Evolutionary conservation across 2,113 vertebrate species (phyloP).

Genomic region (Laterallus jamaicensis): DNA sequence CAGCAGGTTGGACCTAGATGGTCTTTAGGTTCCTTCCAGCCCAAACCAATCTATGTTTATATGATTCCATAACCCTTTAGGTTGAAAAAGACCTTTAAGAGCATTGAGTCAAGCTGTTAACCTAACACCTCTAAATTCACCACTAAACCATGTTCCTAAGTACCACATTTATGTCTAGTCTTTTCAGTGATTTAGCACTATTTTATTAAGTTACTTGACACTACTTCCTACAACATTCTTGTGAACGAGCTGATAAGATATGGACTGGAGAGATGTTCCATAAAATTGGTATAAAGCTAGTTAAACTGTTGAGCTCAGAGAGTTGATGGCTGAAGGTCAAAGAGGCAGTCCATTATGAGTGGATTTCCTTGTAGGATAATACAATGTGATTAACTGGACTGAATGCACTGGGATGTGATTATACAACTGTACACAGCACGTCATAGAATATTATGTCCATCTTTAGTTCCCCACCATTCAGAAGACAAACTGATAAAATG

Average conservation of each 20-base stretch:
- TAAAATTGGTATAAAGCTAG: background rate
- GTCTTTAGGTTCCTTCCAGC: too few relatives aligned
- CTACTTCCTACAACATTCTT: background rate
- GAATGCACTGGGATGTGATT: background rate
- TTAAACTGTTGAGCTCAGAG: background rate
- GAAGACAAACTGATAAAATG: background rate
- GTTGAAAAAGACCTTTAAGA: too few relatives aligned
- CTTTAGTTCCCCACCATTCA: background rate
- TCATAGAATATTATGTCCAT: background rate
- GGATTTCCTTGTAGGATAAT: background rate
- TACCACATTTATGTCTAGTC: background rate
- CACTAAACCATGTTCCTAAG: background rate
- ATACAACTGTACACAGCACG: background rate
- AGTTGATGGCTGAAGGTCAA: background rate
- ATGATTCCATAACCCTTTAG: too few relatives aligned
- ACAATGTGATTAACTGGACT: background rate
- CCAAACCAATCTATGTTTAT: too few relatives aligned
- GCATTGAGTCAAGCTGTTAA: background rate
- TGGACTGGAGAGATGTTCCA: background rate
- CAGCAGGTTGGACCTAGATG: too few relatives aligned
- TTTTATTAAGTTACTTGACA: background rate
- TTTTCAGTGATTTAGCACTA: background rate
- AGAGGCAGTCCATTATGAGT: background rate
- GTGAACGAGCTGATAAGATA: background rate
- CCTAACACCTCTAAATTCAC: background rate